Evolutionary conservation across 1,140 invertebrate genomes (phyloP), one percentile per base, ranked within the genome.

Genomic region (Drosophila hydei): DNA sequence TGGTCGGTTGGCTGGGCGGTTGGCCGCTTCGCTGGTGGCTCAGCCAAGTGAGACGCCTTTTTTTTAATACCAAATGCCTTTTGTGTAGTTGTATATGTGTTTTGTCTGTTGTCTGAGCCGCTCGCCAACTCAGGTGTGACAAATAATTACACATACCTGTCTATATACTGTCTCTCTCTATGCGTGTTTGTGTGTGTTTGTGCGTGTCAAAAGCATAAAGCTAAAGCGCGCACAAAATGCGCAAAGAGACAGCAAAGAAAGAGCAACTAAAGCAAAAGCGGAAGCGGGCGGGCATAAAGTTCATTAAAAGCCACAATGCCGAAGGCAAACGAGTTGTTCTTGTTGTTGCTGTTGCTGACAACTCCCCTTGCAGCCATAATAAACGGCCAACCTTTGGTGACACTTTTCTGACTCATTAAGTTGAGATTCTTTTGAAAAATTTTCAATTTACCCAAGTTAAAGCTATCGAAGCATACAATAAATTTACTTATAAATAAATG

Each of bases 71-170:
- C 47, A 55, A 27, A 25, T 56, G 23, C 16, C 42, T 54, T 63
- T 21, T 50, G 23, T 50, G 19, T 16, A n/a, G 12, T 25, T 52
- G 45, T 42, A 7, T 33, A 19, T 42, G n/a, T 38, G 38, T 56
- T 38, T 36, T 42, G 47, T 72, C 48, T 69, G 68, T 64, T 73
- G 72, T 76, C 80, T 79, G 79, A 62, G 50, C 59, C 61, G 73
- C 30, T 55, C 74, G 85, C 76, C 70, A 85, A 89, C 84, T 89
- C 84, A 89, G 84, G 84, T 89, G 84, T 89, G 84, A 89, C 84
- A 89, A 89, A 89, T 89, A 89, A 89, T 89, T 89, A 89, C 83
- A 84, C 85, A 79, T 84, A 84, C 47, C 72, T 84, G 72, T 73
- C 79, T 50, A 74, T 83, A 65, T 60, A 72, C 19, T 25, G 19